Percentiles rank a stretch among this genome's conserved stretches.
phyloP scores from a whole-genome alignment of 2,888 invertebrate genomes.

The Oscheius onirici region DNA sequence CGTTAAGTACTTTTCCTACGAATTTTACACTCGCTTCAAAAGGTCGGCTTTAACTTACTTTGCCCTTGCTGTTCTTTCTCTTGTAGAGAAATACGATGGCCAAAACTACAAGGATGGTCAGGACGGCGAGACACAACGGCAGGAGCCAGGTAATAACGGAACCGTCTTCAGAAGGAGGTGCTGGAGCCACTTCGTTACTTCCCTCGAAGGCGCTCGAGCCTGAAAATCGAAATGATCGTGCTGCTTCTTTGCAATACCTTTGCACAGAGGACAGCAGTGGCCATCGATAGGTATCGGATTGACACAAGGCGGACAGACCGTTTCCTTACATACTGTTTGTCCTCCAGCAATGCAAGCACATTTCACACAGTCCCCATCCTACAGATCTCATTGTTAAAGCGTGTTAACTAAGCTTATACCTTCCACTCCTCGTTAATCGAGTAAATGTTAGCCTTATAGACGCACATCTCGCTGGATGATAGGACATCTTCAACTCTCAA shows the following conservation, averaged over 20 bases:
- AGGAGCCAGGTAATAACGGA: constrained; percentile 36
- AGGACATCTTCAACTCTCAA: constrained; percentile 46
- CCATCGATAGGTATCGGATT: constrained; percentile 73
- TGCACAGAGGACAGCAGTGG: constrained; percentile 75
- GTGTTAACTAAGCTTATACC: constrained; percentile 30
- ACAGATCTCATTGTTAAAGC: neutral
- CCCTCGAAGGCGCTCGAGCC: constrained; percentile 15
- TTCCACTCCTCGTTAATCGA: constrained; percentile 64
- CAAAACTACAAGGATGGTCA: constrained; percentile 35
- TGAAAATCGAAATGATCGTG: neutral
- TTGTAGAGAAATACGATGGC: constrained; percentile 56
- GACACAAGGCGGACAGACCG: constrained; percentile 62
- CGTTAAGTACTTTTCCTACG: no score
- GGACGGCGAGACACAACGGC: neutral
- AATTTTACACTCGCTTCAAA: no score
- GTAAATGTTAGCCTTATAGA: constrained; percentile 59
- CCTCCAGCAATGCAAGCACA: constrained; percentile 66
- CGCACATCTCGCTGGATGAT: constrained; percentile 59
- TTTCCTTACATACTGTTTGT: constrained; percentile 62
- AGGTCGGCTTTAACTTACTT: constrained; percentile 33
- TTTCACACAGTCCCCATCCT: constrained; percentile 52
- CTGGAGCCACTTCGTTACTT: neutral
- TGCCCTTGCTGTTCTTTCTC: constrained; percentile 47
- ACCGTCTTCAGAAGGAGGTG: constrained; percentile 9
- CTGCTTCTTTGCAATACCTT: constrained; percentile 59